Evolutionary conservation across 2,113 vertebrate species (phyloP).

Genomic region (Mungos mungo): DNA sequence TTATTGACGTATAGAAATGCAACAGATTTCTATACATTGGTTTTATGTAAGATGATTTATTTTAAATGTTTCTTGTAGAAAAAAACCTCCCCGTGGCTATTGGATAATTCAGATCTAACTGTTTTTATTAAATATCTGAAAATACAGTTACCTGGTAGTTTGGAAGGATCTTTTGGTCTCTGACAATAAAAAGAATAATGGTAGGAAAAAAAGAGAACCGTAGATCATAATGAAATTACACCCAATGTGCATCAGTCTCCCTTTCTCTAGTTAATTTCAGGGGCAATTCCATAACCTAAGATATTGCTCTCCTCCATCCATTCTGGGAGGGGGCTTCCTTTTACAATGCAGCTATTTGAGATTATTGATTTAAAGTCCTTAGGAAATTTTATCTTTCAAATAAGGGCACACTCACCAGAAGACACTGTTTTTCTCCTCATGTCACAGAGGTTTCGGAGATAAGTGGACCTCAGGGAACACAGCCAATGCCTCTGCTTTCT

Average conservation of each 20-base stretch:
- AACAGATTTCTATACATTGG: too few species aligned
- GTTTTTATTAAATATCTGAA: slow-evolving; percentile 40
- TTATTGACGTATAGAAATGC: too few species aligned
- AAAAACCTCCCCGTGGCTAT: neutral
- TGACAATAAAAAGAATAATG: neutral
- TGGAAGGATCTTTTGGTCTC: neutral
- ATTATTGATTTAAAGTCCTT: neutral
- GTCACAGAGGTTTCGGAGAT: neutral
- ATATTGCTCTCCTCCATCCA: neutral
- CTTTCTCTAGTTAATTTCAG: slow-evolving; percentile 4
- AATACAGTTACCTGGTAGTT: neutral
- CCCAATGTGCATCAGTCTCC: neutral
- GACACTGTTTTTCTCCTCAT: neutral
- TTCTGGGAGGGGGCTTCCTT: neutral
- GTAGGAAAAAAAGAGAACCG: neutral
- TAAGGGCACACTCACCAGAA: neutral
- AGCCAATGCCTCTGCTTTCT: neutral
- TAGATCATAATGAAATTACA: neutral
- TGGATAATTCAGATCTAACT: neutral
- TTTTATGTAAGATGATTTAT: too few species aligned
- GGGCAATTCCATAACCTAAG: neutral
- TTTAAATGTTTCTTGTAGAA: neutral
- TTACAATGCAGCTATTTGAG: neutral
- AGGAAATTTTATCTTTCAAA: slow-evolving; percentile 1
- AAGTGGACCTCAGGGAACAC: neutral